Base-by-base conservation (phyloP, 1,140 invertebrate genomes). In the Rhagoletis zephyria region DNA sequence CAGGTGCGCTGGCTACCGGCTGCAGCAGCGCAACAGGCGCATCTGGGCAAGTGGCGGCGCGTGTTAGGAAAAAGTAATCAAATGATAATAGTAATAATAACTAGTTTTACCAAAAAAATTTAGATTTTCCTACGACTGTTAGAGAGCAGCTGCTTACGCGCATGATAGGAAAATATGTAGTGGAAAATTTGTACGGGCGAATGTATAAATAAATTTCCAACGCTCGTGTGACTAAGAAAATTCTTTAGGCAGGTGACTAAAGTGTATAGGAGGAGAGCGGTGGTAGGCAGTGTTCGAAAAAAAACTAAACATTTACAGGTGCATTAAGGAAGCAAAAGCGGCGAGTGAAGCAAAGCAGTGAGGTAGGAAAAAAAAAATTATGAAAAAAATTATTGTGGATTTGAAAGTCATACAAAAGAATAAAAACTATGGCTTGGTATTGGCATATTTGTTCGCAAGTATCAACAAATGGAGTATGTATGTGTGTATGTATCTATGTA, bases 281-380 rank as follows among this genome's bases (percentile, higher is more conserved):
- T 19, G 56, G 6, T 56, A 9, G 48, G 7, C 16, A 77, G 48
- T n/a, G 30, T 56, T 30, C 2, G 9, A n/a, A 0, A 5, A 59
- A 81, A 74, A 74, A 30, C 30, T 30, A 30, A 81, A 81, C 56
- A 81, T 81, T 14, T 81, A 56, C 74, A 81, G 74, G 48, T 81
- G 74, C 42, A 74, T 14, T 14, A 70, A 3, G 67, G 67, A 7
- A 77, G 70, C 14, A 12, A 51, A 51, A n/a, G 48, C 5, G 10
- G 10, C 74, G 56, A 56, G 14, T 59, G 74, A 4, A 81, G 56
- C 3, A 81, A 7, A 1, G 6, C 51, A 81, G n/a, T 4, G 56
- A 77, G 30, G 3, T 14, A 45, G 9, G 5, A 1, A 67, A 67
- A 67, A 67, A 16, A 51, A 74, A 48, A 0, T 16, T 74, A 74